Evolutionary conservation across 2,113 vertebrate genomes (phyloP), one percentile per base, ranked within the genome.

Genomic region (Caranx melampygus): DNA sequence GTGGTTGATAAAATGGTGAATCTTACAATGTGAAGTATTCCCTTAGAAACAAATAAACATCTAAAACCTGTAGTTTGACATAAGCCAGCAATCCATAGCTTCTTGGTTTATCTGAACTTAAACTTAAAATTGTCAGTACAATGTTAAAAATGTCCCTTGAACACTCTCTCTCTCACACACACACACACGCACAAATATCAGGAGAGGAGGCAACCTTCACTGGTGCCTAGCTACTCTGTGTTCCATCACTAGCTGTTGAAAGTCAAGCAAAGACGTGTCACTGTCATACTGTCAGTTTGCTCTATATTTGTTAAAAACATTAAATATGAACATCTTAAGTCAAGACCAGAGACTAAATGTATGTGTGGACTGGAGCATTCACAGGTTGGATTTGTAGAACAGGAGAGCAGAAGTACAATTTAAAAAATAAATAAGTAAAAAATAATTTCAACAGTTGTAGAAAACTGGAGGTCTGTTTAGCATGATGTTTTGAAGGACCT

Each of bases 321-420:
- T 26, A 26, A 26, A 26, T 26, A n/a, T 63, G 9, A 69, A 26
- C n/a, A 40, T 65, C 6, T 31, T 7, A 26, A n/a, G 13, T 47
- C 34, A 13, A 60, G 11, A 68, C 62, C 75, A 69, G 75, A 84
- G 70, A 72, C 31, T 40, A 44, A 63, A 60, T 4, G 59, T 2
- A 37, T 44, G 8, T 33, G 5, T 33, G 61, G 26, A 34, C n/a
- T 13, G 34, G 7, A 40, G 47, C 51, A 52, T 11, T n/a, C 20
- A 49, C 61, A 9, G 13, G 47, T 62, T 54, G n/a, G n/a, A 33
- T 13, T 54, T 72, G 31, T 18, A 35, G 15, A 5, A 42, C 26
- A 60, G 44, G 45, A 37, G 33, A 5, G 26, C 42, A 58, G 33
- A 33, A 7, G 20, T 52, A 26, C 26, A 26, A 26, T 12, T 57